Percentiles rank a stretch among this genome's conserved stretches.
Evolutionary conservation across 2,797 vertebrate genomes (phyloP).

Genomic region (Rallus crepitans): DNA sequence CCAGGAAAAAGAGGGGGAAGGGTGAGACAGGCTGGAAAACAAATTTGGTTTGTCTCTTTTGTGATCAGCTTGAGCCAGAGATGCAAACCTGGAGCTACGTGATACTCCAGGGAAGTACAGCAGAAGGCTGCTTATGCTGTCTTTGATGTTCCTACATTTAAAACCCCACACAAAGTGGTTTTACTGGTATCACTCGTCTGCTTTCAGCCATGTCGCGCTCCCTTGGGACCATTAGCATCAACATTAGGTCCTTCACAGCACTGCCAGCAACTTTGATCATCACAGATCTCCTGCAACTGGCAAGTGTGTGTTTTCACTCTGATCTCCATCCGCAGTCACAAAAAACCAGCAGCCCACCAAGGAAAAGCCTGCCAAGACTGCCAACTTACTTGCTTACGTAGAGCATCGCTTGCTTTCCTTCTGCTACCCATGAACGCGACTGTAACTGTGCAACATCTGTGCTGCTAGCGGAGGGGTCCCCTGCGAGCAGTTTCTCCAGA

Average conservation of each 20-base stretch:
- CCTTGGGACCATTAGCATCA: neutral
- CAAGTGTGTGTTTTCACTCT: neutral
- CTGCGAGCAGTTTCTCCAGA: neutral
- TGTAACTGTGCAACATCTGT: neutral
- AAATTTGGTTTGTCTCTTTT: neutral
- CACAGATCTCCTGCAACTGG: neutral
- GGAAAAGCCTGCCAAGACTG: neutral
- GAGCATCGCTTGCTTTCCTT: neutral
- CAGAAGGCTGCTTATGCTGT: neutral
- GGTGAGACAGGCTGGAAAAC: neutral
- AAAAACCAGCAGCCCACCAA: neutral
- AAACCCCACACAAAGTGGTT: neutral
- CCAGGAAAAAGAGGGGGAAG: neutral
- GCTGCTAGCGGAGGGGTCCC: neutral
- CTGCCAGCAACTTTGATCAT: neutral
- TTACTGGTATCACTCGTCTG: neutral
- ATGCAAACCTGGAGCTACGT: neutral
- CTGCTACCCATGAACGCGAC: fast-evolving
- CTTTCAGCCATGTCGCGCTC: neutral
- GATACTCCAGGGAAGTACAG: neutral
- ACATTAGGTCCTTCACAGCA: neutral
- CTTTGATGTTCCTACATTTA: neutral
- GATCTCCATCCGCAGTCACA: neutral
- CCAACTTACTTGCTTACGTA: neutral
- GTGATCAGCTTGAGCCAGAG: neutral